These are phyloP conservation scores for Echiichthys vipera DNA, from an alignment of 2,797 vertebrate species.

Conservation along the genomic window DNA sequence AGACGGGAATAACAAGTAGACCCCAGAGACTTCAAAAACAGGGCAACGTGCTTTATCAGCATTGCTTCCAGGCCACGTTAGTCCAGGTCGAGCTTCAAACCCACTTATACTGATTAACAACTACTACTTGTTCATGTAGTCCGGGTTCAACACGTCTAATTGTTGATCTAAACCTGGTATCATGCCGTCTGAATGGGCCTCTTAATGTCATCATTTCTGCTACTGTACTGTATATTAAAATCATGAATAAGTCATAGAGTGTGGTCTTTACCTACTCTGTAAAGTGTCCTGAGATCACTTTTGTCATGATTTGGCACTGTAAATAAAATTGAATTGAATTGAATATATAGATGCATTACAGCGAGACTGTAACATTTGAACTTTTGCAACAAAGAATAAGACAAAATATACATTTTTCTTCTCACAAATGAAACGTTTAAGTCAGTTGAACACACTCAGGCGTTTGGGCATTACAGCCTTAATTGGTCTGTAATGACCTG, in stretches of 20 bases:
- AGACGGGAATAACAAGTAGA: neutral
- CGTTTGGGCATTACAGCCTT: neutral
- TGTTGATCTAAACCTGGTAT: too few species aligned
- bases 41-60: too few species aligned
- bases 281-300: too few species aligned
- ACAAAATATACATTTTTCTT: neutral
- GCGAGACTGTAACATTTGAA: neutral
- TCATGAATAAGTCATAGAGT: too few species aligned
- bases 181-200: neutral
- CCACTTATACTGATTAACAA: too few species aligned
- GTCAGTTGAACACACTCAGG: too few species aligned
- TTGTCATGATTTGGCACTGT: too few species aligned
- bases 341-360: neutral
- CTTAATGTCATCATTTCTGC: neutral
- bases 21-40: neutral
- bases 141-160: too few species aligned
- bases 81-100: neutral
- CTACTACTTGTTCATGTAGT: too few species aligned
- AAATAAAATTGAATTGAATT: too few species aligned
- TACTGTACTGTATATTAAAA: too few species aligned
- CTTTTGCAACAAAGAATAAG: neutral
- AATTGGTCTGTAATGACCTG: neutral
- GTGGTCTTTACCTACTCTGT: too few species aligned
- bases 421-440: neutral
- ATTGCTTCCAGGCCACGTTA: neutral